These are phyloP conservation scores for Tapirus indicus DNA, from an alignment of 2,797 vertebrate genomes.

Conservation along the genomic window DNA sequence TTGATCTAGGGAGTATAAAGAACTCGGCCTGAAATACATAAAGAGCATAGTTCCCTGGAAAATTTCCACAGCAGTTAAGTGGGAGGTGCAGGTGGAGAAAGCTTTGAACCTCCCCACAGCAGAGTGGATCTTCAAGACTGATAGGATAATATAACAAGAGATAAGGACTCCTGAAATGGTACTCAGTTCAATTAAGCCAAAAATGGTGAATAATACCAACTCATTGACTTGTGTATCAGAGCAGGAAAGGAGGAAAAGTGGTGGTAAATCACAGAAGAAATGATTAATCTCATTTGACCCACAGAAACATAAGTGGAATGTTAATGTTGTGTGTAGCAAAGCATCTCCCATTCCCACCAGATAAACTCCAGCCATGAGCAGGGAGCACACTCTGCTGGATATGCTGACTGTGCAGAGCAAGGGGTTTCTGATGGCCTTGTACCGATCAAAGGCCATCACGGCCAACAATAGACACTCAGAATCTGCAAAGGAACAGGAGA, in stretches of 20 bases:
- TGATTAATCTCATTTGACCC: neutral
- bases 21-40: constrained; percentile 63
- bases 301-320: neutral
- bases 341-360: neutral
- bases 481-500: constrained; percentile 33
- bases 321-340: neutral
- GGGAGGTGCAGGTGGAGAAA: constrained; percentile 66
- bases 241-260: constrained; percentile 37
- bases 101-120: constrained; percentile 33
- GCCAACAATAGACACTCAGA: constrained; percentile 44
- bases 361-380: neutral
- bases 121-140: constrained; percentile 58
- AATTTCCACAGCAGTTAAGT: constrained; percentile 19
- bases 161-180: neutral
- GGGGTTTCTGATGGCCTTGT: neutral
- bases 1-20: neutral
- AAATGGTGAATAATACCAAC: neutral
- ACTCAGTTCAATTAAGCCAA: neutral
- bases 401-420: neutral
- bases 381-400: neutral
- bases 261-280: constrained; percentile 72
- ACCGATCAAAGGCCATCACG: neutral
- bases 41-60: constrained; percentile 69
- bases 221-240: constrained; percentile 18
- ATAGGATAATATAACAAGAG: constrained; percentile 51